Conservation (phyloP, 2,113 vertebrate species). For the Lepidothrix coronata region DNA sequence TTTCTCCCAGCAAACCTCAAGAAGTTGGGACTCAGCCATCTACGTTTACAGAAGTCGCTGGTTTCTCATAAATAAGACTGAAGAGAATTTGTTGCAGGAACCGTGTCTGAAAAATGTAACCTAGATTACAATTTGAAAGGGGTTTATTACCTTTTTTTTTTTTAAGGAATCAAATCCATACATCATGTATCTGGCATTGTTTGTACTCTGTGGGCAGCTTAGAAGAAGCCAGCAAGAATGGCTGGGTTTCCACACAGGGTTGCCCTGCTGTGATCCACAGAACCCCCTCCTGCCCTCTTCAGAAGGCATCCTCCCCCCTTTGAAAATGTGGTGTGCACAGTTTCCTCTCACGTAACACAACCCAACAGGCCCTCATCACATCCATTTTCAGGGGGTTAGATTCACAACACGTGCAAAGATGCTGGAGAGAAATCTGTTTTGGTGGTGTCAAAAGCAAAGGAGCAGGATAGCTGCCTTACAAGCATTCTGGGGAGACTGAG, state of each 20-base stretch:
- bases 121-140: conserved; percentile 11
- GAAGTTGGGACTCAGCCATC: conserved; percentile 22
- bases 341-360: background rate
- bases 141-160: background rate
- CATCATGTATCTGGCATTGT: conserved; percentile 40
- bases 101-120: conserved; percentile 16
- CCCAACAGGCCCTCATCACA: background rate
- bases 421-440: background rate
- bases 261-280: conserved; percentile 37
- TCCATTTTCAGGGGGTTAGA: background rate
- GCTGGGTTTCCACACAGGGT: conserved; percentile 13
- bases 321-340: background rate
- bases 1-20: background rate
- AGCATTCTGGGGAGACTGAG: background rate
- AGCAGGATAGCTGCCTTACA: background rate
- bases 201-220: conserved; percentile 54
- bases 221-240: conserved; percentile 27
- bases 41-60: conserved; percentile 16
- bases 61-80: conserved; percentile 32
- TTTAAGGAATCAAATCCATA: conserved; percentile 26
- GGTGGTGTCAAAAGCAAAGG: background rate
- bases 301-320: background rate
- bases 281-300: background rate
- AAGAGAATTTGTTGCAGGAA: conserved; percentile 35
- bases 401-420: background rate